Conservation (phyloP, 2,888 invertebrate genomes). For the Drosophila merina region DNA sequence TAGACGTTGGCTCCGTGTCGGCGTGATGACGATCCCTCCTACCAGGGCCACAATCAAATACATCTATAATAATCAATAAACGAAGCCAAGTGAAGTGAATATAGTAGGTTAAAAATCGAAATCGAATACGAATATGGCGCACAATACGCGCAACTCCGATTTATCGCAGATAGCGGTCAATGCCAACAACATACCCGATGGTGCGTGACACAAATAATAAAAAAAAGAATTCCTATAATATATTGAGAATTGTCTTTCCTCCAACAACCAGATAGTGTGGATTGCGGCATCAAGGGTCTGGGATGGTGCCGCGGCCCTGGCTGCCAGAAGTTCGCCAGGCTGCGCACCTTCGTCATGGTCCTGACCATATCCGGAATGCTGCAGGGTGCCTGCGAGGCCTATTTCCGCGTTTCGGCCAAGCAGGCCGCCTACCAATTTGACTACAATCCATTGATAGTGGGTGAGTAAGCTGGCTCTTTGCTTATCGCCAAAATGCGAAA, state of each 20-base stretch:
- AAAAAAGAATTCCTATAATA: background rate
- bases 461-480: conserved; percentile 79
- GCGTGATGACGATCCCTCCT: conserved; percentile 56
- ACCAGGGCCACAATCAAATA: conserved; percentile 31
- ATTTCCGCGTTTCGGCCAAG: conserved; percentile 85
- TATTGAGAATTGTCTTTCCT: background rate
- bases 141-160: conserved; percentile 70
- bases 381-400: conserved; percentile 84
- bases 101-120: conserved; percentile 18
- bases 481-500: conserved; percentile 48
- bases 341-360: conserved; percentile 84
- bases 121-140: conserved; percentile 58
- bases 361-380: conserved; percentile 82
- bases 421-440: conserved; percentile 84
- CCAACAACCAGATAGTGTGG: conserved; percentile 82
- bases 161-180: conserved; percentile 75
- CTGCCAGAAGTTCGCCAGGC: conserved; percentile 84
- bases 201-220: conserved; percentile 48
- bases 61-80: conserved; percentile 15
- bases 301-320: conserved; percentile 84
- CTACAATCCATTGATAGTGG: conserved; percentile 83
- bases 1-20: conserved; percentile 46
- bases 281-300: conserved; percentile 85
- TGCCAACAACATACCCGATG: conserved; percentile 77
- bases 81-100: conserved; percentile 13